Evolutionary conservation across 2,888 invertebrate genomes (phyloP), one percentile per base, ranked within the genome.

Genomic region (Tubiluchus corallicola): DNA sequence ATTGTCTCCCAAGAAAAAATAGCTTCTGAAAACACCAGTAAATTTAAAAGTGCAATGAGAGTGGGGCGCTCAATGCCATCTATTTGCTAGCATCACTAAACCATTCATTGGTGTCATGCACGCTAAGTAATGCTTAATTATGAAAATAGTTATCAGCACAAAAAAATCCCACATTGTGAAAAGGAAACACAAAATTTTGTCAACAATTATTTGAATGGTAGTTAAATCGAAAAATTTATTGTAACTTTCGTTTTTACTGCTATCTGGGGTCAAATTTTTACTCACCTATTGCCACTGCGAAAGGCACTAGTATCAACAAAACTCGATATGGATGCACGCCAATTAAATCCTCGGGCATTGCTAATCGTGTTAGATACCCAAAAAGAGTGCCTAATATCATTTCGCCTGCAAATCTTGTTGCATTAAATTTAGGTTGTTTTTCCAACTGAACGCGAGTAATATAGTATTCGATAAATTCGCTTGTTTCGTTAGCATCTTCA

Each of bases 191-290:
- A 83, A 83, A 1, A 82, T 68, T 60, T 81, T 82, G 2, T 79
- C 78, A 15, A 83, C 76, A 66, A 79, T 71, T 43, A 82, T 68
- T 61, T 77, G 63, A 83, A 82, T 39, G 80, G 78, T n/a, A 85
- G 85, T 76, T 81, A 67, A 45, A 68, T 65, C 49, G 55, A 57
- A 48, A 50, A 48, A 50, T 4, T 37, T 37, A 42, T 38, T 20
- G 41, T n/a, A n/a, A n/a, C n/a, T n/a, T 40, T 5, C 38, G 15
- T 40, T 42, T 42, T 17, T 42, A 41, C 9, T 41, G 5, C 4
- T 5, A 9, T 21, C 20, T 15, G 15, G 4, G 3, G 20, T 17
- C 21, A 15, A 39, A 17, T 3, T 15, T 4, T 20, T 29, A 41
- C 20, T 63, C 18, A 42, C 45, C 45, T 13, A 21, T 9, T 20